Conservation (phyloP, 92 coral and sea anemone genomes). For the Porites divaricata region DNA sequence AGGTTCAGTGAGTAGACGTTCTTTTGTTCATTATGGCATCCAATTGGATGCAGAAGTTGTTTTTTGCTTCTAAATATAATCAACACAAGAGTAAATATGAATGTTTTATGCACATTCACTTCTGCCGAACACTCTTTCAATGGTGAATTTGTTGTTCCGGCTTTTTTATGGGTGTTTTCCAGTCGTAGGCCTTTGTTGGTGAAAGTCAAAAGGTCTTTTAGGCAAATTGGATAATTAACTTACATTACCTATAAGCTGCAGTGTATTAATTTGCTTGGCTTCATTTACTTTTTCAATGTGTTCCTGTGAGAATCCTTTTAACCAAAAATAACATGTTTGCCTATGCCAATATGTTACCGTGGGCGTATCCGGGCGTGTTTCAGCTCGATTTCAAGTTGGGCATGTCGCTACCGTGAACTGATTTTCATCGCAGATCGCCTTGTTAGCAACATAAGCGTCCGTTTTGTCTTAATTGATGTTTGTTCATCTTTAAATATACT, state of each 20-base stretch:
- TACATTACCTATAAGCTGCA: background rate
- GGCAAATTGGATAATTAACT: background rate
- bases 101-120: too few species aligned
- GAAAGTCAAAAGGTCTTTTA: background rate
- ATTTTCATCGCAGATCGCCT: background rate
- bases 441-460: too few species aligned
- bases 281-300: background rate
- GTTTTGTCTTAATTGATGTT: background rate
- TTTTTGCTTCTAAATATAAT: too few species aligned
- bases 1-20: background rate
- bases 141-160: too few species aligned
- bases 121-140: too few species aligned
- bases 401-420: background rate
- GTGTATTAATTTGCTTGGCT: background rate
- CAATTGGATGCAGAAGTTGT: too few species aligned
- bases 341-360: too few species aligned
- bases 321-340: background rate
- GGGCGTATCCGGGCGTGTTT: too few species aligned
- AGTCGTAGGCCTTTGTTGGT: background rate
- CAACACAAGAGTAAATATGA: too few species aligned
- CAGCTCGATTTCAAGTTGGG: background rate
- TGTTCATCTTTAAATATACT: background rate
- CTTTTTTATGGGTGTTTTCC: too few species aligned
- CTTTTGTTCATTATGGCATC: background rate
- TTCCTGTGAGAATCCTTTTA: background rate